Conservation (phyloP, 2,797 vertebrate species). For the Euphonia xanthogaster region DNA sequence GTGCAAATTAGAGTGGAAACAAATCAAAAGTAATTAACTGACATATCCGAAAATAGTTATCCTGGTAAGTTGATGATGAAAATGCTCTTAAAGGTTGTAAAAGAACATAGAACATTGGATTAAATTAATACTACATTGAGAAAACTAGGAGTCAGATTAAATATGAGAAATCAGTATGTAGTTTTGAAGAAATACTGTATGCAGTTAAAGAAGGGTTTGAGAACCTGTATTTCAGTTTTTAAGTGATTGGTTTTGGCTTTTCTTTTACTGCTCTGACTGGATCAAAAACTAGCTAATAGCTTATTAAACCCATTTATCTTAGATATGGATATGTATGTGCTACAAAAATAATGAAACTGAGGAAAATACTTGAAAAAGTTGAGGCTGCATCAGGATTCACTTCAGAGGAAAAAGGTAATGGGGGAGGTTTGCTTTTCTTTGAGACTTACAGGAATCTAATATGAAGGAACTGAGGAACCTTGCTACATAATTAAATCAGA, state of each 20-base stretch:
- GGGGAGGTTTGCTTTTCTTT: neutral
- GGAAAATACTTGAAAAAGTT: conserved; percentile 97
- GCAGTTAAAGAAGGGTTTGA: neutral
- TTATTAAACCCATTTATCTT: conserved; percentile 27
- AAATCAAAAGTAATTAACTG: neutral
- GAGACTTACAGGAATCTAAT: neutral
- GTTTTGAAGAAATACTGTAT: neutral
- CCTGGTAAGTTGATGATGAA: neutral
- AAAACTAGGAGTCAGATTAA: neutral
- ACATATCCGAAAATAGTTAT: neutral
- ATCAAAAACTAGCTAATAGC: conserved; percentile 9
- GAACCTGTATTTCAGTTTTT: neutral
- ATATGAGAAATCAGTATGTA: neutral
- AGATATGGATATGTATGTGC: conserved; percentile 98
- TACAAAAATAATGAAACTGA: conserved; percentile 98
- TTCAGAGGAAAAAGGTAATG: conserved; percentile 95
- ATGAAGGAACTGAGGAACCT: neutral
- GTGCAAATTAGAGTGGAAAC: neutral
- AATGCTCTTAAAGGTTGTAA: neutral
- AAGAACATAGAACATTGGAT: neutral
- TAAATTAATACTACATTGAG: neutral
- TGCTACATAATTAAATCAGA: neutral
- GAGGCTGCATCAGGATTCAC: conserved; percentile 98
- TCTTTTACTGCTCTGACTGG: neutral
- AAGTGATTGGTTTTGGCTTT: neutral